Evolutionary conservation across 2,113 vertebrate genomes (phyloP).

Genomic region (Elachura formosa): DNA sequence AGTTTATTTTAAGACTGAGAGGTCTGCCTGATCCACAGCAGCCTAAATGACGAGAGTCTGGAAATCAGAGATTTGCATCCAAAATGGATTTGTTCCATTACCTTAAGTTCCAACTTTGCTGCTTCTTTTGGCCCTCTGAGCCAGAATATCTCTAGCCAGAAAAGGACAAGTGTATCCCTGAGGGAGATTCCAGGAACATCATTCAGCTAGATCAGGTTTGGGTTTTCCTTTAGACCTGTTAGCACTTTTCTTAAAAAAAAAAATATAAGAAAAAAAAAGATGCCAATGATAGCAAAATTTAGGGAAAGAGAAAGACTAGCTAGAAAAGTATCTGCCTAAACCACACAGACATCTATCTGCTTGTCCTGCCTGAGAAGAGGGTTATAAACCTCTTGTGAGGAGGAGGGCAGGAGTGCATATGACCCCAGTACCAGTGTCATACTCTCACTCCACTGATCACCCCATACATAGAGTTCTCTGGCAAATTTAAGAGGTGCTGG

Average conservation of each 20-base stretch:
- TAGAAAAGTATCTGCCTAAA: background rate
- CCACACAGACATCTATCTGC: background rate
- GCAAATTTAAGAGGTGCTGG: background rate
- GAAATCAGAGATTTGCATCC: background rate
- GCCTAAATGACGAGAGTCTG: background rate
- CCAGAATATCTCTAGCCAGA: background rate
- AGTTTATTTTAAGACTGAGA: background rate
- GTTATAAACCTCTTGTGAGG: background rate
- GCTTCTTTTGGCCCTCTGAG: background rate
- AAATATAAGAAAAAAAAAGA: background rate
- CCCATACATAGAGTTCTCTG: background rate
- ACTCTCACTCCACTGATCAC: background rate
- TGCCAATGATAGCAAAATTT: background rate
- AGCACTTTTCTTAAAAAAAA: background rate
- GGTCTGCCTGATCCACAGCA: background rate
- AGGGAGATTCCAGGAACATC: slow-evolving; percentile 13
- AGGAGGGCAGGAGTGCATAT: fast-evolving
- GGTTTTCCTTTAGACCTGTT: background rate
- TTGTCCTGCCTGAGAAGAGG: background rate
- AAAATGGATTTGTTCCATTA: background rate
- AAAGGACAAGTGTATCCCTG: slow-evolving; percentile 1
- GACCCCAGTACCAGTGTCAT: background rate
- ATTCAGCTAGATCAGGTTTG: background rate
- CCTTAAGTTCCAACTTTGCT: background rate
- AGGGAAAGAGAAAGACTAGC: background rate